These are phyloP conservation scores for Rissa tridactyla DNA, from an alignment of 2,113 vertebrate genomes.

Conservation along the genomic window DNA sequence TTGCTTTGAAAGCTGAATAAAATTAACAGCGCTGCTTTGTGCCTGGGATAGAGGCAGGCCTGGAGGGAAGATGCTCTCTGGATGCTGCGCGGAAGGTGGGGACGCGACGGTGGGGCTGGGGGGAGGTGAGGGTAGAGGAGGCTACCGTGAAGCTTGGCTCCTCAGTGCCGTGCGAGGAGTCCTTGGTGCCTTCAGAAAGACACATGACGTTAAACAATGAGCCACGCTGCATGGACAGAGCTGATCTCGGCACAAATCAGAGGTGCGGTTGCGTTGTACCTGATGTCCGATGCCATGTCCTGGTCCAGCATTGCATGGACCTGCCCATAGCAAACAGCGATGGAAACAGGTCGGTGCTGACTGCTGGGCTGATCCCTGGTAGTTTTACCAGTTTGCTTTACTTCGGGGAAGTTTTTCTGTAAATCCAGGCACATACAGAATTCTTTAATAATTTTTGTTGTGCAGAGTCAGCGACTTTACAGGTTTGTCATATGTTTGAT, in stretches of 20 bases:
- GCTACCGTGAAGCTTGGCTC: background rate
- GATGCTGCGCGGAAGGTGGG: background rate
- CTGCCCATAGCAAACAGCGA: fast-evolving
- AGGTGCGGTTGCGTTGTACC: fast-evolving
- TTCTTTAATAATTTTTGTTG: background rate
- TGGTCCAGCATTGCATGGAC: background rate
- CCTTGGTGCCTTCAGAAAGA: background rate
- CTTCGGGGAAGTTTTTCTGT: background rate
- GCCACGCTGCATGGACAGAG: background rate
- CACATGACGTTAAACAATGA: fast-evolving
- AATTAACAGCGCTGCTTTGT: background rate
- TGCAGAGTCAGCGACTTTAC: background rate
- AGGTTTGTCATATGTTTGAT: background rate
- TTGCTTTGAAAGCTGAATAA: background rate
- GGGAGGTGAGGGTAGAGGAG: background rate
- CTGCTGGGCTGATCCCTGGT: background rate
- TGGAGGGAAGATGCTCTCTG: background rate
- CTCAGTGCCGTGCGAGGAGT: fast-evolving
- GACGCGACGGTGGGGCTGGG: fast-evolving
- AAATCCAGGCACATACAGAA: background rate
- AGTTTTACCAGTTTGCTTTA: background rate
- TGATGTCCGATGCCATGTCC: background rate
- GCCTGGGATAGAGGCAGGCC: background rate
- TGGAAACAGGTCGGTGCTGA: fast-evolving
- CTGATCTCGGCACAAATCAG: background rate